Evolutionary conservation across 2,113 vertebrate species (phyloP), one percentile per base, ranked within the genome.

Genomic region (Athene noctua): DNA sequence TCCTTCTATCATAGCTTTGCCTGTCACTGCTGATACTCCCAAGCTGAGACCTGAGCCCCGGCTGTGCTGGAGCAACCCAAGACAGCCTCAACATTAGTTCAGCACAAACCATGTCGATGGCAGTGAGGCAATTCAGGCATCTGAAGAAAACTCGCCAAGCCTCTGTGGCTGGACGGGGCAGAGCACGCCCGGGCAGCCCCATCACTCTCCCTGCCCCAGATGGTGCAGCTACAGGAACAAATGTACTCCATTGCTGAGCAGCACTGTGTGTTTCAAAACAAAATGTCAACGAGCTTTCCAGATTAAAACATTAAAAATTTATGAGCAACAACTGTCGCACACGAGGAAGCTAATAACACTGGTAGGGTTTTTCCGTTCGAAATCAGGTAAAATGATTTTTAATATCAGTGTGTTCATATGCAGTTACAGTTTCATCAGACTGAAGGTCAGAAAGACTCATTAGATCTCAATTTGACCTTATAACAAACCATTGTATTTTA

Each of bases 251-350:
- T 15, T 25, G 47, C 4, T 19, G 68, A 86, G 74, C 38, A 4
- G 67, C n/a, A 30, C 72, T 5, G 8, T 10, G 38, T 79, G 90
- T 57, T 95, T 96, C 12, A 44, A 92, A 93, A 92, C 88, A 89
- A 95, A 97, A 97, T 83, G 93, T 94, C 97, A 97, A 57, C 32
- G 94, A 91, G 67, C 93, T 96, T 97, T 95, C 70, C 95, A 97
- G 95, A 97, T 90, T 92, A 95, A 96, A 97, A 52, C 63, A 94
- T 98, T 96, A 97, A 98, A 97, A 97, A 97, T 97, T 62, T 30
- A 95, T 93, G 71, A 92, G 77, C 38, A 97, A 88, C 92, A 83
- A 96, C 91, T 96, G 93, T 90, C 51, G 2, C 82, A 54, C 82
- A 38, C 4, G 5, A 96, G 86, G 83, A 87, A 91, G 75, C 71